phyloP scores from a whole-genome alignment of 2,888 invertebrate species.

The Leptinotarsa haldemani region DNA sequence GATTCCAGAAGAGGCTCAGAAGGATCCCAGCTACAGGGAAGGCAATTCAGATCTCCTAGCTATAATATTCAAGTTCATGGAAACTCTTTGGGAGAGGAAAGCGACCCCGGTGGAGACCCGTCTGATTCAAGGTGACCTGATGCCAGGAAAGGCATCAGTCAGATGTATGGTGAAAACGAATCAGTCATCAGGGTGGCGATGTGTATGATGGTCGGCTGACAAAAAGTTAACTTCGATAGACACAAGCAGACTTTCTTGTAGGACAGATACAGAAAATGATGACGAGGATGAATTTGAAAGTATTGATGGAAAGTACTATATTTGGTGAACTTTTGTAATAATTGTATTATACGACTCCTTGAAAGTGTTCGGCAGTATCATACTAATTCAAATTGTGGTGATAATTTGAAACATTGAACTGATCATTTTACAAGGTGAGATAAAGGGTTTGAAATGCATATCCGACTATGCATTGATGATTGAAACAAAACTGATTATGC shows the following conservation, averaged over 20 bases:
- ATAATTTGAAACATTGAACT: not conserved
- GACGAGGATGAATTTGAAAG: not conserved
- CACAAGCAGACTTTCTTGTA: conserved; percentile 25
- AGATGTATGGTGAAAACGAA: conserved; percentile 55
- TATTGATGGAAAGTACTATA: not conserved
- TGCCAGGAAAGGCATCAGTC: conserved; percentile 41
- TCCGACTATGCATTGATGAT: too few species aligned
- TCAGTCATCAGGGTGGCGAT: conserved; percentile 62
- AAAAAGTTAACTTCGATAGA: conserved; percentile 46
- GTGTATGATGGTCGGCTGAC: conserved; percentile 63
- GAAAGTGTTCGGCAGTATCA: not conserved
- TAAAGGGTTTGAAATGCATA: too few species aligned
- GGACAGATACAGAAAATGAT: not conserved
- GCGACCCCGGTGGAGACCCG: conserved; percentile 68
- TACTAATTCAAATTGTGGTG: not conserved
- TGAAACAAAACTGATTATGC: too few species aligned
- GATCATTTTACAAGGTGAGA: not conserved
- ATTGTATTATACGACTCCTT: not conserved
- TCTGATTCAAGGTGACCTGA: conserved; percentile 67
- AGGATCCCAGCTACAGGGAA: conserved; percentile 68
- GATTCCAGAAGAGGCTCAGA: conserved; percentile 70
- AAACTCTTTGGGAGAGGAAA: conserved; percentile 70
- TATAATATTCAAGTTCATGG: conserved; percentile 69
- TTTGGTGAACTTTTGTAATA: not conserved
- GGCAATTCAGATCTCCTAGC: conserved; percentile 69